Percentiles rank a stretch among this genome's conserved stretches.
These are phyloP conservation scores for Petaurus breviceps DNA, from an alignment of 2,113 vertebrate species.

Conservation along the genomic window DNA sequence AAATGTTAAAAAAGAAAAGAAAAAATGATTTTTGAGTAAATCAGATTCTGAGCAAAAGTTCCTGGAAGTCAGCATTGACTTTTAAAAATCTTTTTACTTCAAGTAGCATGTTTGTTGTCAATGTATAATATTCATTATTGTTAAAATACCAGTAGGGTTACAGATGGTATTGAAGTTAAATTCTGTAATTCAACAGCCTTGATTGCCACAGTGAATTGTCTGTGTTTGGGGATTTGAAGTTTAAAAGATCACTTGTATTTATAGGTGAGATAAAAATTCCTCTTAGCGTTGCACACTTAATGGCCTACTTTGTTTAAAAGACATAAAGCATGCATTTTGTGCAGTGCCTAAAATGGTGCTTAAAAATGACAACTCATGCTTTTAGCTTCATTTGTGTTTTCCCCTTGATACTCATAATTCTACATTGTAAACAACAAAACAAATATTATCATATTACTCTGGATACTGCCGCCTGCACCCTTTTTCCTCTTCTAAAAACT, in stretches of 20 bases:
- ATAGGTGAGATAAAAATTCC: constrained; percentile 81
- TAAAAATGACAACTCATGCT: constrained; percentile 62
- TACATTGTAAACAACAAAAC: constrained; percentile 59
- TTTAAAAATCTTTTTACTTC: constrained; percentile 62
- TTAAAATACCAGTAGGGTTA: constrained; percentile 81
- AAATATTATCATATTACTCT: constrained; percentile 39
- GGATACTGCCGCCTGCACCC: constrained; percentile 2
- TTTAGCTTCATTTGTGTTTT: constrained; percentile 71
- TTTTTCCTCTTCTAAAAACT: background rate
- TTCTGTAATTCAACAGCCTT: constrained; percentile 68
- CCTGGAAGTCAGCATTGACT: constrained; percentile 46
- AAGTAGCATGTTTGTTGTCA: constrained; percentile 69
- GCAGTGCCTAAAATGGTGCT: constrained; percentile 58
- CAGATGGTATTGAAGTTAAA: constrained; percentile 80
- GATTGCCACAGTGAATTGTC: constrained; percentile 82
- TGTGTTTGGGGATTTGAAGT: constrained; percentile 73
- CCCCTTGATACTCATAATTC: constrained; percentile 54
- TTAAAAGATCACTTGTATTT: constrained; percentile 80
- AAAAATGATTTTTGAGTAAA: constrained; percentile 15
- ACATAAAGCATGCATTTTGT: constrained; percentile 68
- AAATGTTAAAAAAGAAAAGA: background rate
- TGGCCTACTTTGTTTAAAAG: constrained; percentile 78
- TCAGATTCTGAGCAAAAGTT: constrained; percentile 23
- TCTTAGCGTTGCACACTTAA: constrained; percentile 76
- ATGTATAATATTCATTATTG: constrained; percentile 80